Evolutionary conservation across 2,113 vertebrate species (phyloP).

Genomic region (Pterocles burchelli): DNA sequence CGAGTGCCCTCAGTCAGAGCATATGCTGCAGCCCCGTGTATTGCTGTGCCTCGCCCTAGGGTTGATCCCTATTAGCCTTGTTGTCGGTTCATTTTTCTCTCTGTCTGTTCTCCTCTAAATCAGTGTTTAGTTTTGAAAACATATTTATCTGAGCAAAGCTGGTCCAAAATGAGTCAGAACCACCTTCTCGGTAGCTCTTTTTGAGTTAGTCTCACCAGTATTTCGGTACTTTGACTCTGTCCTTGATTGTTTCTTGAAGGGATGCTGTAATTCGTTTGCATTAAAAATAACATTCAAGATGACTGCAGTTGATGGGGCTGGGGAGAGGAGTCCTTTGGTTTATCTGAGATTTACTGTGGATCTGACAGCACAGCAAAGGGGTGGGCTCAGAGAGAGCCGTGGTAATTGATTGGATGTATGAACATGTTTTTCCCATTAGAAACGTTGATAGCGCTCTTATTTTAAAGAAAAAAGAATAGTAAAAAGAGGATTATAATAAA

Average conservation of each 20-base stretch:
- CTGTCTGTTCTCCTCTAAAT: background rate
- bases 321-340: background rate
- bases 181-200: background rate
- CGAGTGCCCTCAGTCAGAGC: fast-evolving
- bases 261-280: fast-evolving
- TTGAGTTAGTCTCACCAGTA: fast-evolving
- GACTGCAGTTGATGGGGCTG: background rate
- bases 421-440: background rate
- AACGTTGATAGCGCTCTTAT: background rate
- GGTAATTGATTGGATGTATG: background rate
- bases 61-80: fast-evolving
- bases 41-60: background rate
- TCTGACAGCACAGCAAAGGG: background rate
- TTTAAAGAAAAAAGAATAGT: background rate
- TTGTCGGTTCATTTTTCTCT: background rate
- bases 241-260: background rate
- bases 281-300: background rate
- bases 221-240: background rate
- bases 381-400: background rate
- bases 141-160: background rate
- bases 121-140: background rate
- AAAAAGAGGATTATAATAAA: background rate
- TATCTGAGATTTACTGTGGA: background rate
- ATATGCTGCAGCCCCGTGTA: background rate
- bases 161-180: background rate